Evolutionary conservation across 1,140 invertebrate genomes (phyloP).

Genomic region (Ceratina japonica): DNA sequence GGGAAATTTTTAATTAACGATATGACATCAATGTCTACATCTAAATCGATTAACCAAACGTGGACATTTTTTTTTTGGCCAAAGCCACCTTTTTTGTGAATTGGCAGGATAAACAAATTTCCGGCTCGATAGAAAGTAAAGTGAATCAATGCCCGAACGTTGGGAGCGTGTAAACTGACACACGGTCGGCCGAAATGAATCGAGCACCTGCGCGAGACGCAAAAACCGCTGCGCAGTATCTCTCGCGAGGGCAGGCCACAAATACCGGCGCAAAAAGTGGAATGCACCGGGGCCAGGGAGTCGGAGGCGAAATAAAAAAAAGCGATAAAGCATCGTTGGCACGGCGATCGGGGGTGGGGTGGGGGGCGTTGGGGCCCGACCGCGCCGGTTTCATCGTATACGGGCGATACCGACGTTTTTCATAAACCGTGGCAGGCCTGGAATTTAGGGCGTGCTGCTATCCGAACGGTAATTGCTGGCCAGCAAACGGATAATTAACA

Average conservation of each 20-base stretch:
- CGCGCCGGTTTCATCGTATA: constrained; percentile 21
- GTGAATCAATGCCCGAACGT: too few relatives aligned
- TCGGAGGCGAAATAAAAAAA: neutral
- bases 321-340: constrained; percentile 16
- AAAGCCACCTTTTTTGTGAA: too few relatives aligned
- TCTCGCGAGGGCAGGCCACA: neutral
- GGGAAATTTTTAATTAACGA: too few relatives aligned
- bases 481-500: constrained; percentile 60
- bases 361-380: too few relatives aligned
- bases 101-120: too few relatives aligned
- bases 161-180: too few relatives aligned
- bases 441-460: constrained; percentile 46
- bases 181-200: too few relatives aligned
- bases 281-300: neutral
- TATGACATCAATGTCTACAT: too few relatives aligned
- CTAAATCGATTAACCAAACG: too few relatives aligned
- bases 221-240: neutral
- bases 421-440: constrained; percentile 44
- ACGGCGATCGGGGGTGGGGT: neutral
- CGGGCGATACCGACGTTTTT: constrained; percentile 35
- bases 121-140: too few relatives aligned
- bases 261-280: neutral
- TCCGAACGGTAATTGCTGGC: constrained; percentile 46
- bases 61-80: too few relatives aligned
- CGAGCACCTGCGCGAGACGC: neutral